Conservation (phyloP, 1,140 invertebrate genomes). For the Procambarus virginalis region DNA sequence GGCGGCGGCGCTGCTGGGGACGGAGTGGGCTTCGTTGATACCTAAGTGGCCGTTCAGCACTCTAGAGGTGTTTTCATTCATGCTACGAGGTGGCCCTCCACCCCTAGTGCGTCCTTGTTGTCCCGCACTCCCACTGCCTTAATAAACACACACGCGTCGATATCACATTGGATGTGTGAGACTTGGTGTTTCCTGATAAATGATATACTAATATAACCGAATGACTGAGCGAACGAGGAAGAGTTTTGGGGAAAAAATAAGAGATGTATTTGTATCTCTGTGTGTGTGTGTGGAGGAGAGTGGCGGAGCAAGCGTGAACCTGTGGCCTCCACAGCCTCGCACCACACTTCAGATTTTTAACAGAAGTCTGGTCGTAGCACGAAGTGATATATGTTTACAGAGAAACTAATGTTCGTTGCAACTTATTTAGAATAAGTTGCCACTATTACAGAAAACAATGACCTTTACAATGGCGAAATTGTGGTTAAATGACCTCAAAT, state of each 20-base stretch:
- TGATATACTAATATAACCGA: not conserved
- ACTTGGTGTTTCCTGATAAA: not conserved
- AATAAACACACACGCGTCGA: not conserved
- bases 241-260: not conserved
- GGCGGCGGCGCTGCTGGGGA: not conserved
- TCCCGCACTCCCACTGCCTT: not conserved
- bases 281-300: no score
- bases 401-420: not conserved
- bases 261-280: not conserved
- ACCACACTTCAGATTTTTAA: not conserved
- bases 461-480: not conserved
- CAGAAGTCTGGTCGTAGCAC: not conserved
- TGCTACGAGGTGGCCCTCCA: not conserved
- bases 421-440: not conserved
- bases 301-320: no score
- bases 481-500: not conserved
- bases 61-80: slow-evolving; percentile 8
- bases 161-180: not conserved
- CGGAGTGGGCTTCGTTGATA: not conserved
- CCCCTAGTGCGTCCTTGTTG: not conserved
- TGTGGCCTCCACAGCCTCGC: not conserved
- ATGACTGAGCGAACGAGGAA: not conserved
- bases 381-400: not conserved
- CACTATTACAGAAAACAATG: not conserved
- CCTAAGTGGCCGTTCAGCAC: slow-evolving; percentile 24